Base-by-base conservation (phyloP, 1,140 invertebrate genomes). In the Steinernema khuongi region DNA sequence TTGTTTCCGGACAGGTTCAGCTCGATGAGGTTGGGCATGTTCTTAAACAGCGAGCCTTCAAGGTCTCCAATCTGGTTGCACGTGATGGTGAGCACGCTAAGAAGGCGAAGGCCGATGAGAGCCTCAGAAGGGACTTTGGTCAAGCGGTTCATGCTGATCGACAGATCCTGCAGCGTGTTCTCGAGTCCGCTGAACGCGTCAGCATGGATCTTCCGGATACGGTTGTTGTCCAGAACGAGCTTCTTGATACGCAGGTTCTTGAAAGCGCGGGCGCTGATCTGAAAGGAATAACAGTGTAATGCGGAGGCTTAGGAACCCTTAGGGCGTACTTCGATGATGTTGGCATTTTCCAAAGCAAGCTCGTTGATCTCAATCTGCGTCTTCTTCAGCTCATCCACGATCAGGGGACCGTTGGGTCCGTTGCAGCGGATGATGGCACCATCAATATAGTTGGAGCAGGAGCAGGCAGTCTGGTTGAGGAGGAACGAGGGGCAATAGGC, bases 201-300 rank as follows among this genome's bases (percentile, higher is more conserved):
- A 18, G 68, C 68, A 43, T 85, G 79, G 36, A 84, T 80, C 18
- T 41, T 44, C 28, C 81, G 76, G 71, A 84, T 85, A 28, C 78
- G 68, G 71, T 84, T 84, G 72, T 85, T 85, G 78, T 85, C 81
- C 26, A 84, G 74, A 41, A 85, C 81, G 2, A 84, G 79, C 67
- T 85, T 84, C 72, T 84, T 84, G 67, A 84, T 85, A 26, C 81
- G 69, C 66, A 84, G 74, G 30, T 80, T 82, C 67, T 74, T 78
- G 79, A 84, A 84, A 7, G 83, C 83, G 26, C 73, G 41, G 1
- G 81, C 71, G 28, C 84, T 83, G 67, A 84, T 81, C 83, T 83
- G 32, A 77, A 79, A 68, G 4, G 14, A 2, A n/a, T 44, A 71
- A 71, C 11, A 19, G 11, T 14, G n/a, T 70, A 43, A 30, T n/a